Evolutionary conservation across 2,888 invertebrate genomes (phyloP).

Genomic region (Agonopterix heracliana): DNA sequence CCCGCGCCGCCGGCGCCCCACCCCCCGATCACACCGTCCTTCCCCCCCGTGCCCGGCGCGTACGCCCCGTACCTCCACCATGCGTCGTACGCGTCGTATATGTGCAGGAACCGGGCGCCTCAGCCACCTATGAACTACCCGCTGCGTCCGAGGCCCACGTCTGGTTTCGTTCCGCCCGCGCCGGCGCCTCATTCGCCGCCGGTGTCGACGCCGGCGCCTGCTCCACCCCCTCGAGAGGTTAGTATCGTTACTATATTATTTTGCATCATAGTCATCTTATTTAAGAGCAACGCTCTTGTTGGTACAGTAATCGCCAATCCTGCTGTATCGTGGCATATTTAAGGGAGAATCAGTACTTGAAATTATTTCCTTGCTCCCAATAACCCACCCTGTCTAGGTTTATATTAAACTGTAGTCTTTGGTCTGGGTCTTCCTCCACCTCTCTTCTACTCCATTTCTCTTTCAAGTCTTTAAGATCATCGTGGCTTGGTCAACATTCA

Average conservation of each 20-base stretch:
- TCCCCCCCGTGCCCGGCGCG: constrained; percentile 44
- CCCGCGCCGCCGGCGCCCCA: constrained; percentile 40
- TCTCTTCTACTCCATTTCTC: too few species aligned
- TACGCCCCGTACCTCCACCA: constrained; percentile 66
- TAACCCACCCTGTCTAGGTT: too few species aligned
- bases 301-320: too few species aligned
- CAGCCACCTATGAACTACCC: constrained; percentile 51
- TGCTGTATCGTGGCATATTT: too few species aligned
- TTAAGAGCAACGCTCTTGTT: too few species aligned
- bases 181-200: constrained; percentile 62
- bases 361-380: too few species aligned
- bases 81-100: constrained; percentile 57
- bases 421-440: too few species aligned
- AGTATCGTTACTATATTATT: constrained; percentile 11
- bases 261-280: too few species aligned
- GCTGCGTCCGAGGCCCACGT: constrained; percentile 55
- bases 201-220: constrained; percentile 48
- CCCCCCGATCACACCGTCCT: constrained; percentile 30
- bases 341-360: too few species aligned
- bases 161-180: constrained; percentile 63
- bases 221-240: constrained; percentile 58
- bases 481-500: too few species aligned
- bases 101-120: constrained; percentile 61
- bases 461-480: too few species aligned
- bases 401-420: too few species aligned